phyloP scores from a whole-genome alignment of 2,797 vertebrate species.

The Tapirus indicus region DNA sequence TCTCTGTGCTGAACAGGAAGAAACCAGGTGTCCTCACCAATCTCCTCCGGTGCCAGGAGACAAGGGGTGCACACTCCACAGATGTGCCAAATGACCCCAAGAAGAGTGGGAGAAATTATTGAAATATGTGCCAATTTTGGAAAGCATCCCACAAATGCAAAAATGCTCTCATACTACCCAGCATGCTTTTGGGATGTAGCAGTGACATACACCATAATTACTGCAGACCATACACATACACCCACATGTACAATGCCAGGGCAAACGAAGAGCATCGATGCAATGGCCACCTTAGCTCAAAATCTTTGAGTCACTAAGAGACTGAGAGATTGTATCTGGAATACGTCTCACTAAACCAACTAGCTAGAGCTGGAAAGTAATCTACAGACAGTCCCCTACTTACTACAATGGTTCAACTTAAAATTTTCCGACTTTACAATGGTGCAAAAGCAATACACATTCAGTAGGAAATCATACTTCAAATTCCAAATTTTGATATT shows the following conservation, averaged over 20 bases:
- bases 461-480: too few relatives aligned
- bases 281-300: not conserved
- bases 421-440: too few relatives aligned
- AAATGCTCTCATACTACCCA: not conserved
- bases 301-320: not conserved
- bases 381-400: not conserved
- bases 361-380: not conserved
- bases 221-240: not conserved
- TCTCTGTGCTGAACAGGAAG: not conserved
- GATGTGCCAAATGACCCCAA: constrained; percentile 65
- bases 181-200: not conserved
- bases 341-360: not conserved
- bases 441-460: too few relatives aligned
- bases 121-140: constrained; percentile 52
- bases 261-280: not conserved
- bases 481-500: too few relatives aligned
- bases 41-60: constrained; percentile 18
- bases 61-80: not conserved
- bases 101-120: constrained; percentile 20
- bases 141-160: constrained; percentile 59
- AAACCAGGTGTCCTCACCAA: constrained; percentile 32
- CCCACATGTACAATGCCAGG: not conserved
- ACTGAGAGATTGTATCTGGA: not conserved
- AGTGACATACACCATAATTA: not conserved
- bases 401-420: too few relatives aligned